Evolutionary conservation across 2,888 invertebrate genomes (phyloP), one percentile per base, ranked within the genome.

Genomic region (Aspidiotus destructor): DNA sequence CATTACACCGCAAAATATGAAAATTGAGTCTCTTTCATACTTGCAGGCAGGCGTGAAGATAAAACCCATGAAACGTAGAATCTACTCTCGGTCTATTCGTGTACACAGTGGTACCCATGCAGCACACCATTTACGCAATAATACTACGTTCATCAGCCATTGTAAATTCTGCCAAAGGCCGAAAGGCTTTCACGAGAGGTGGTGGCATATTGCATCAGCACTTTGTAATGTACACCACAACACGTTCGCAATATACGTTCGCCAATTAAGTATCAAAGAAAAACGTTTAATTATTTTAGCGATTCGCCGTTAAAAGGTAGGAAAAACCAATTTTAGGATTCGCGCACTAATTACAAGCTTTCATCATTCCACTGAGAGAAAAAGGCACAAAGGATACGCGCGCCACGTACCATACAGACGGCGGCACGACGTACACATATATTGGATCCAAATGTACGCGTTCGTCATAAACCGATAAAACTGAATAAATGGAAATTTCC

Each of bases 381-480:
- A 28, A 28, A n/a, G 48, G 48, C n/a, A 48, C 48, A 48, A 48
- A 48, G 48, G 48, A 48, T 48, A 48, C 48, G 48, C 48, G 28
- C 48, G 48, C 48, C 11, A 48, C 48, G 48, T 48, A n/a, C 48
- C 48, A 48, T n/a, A 48, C 48, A 48, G 48, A 48, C 48, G 48
- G 11, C 11, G 48, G 11, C 11, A 48, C 48, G 48, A 48, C 48
- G 48, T 48, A 48, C 48, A 48, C 48, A 48, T n/a, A n/a, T n/a
- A 48, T 28, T 28, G 28, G 28, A 28, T 28, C 28, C 48, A 48
- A 11, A 48, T n/a, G 48, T 48, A 48, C 48, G 48, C 48, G 48
- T 48, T 65, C 64, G 64, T 65, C 64, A 65, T 65, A 65, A 65
- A 65, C 64, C 64, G 64, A 65, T 65, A 65, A 65, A 65, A 65